These are phyloP conservation scores for Xenopus tropicalis DNA, from an alignment of 2,113 vertebrate species.

Conservation along the genomic window UCB_Xtro_10.0 CM004443.2:84751501-84752000, in stretches of 20 bases:
- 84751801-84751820: slow-evolving; percentile 27
- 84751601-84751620: too few species aligned
- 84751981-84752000: not conserved
- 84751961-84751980: slow-evolving; percentile 2
- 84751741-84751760: not conserved
- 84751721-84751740: not conserved
- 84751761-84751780: not conserved
- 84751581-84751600: too few species aligned
- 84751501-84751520: too few species aligned
- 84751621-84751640: too few species aligned
- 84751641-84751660: too few species aligned
- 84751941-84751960: not conserved
- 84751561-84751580: too few species aligned
- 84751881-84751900: slow-evolving; percentile 10
- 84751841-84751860: slow-evolving; percentile 8
- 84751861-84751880: not conserved
- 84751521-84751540: too few species aligned
- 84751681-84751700: too few species aligned
- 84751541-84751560: too few species aligned
- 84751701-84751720: not conserved
- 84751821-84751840: not conserved
- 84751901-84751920: slow-evolving; percentile 3
- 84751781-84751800: slow-evolving; percentile 25
- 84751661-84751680: too few species aligned
- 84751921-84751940: not conserved